These are phyloP conservation scores for Myotis myotis DNA, from an alignment of 2,797 vertebrate genomes.

Conservation along the genomic window DNA sequence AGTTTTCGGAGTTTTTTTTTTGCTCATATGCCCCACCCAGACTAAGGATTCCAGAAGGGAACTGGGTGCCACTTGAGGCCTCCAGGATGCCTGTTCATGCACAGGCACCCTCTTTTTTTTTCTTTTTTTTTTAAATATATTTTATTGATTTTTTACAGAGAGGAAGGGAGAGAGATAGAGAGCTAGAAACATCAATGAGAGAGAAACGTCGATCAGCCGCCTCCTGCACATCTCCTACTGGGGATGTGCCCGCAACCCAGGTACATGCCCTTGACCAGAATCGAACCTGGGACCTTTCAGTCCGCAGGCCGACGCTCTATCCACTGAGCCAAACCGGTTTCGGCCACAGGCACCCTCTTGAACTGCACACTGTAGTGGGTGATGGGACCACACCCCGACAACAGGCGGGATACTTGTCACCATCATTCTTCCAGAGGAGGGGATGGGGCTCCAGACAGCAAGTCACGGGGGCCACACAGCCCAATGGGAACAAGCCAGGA, in stretches of 20 bases:
- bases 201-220: too few relatives aligned
- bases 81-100: not conserved
- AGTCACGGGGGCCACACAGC: not conserved
- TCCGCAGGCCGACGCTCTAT: too few relatives aligned
- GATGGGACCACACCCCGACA: not conserved
- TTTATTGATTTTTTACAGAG: too few relatives aligned
- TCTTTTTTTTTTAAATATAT: too few relatives aligned
- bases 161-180: too few relatives aligned
- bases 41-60: not conserved
- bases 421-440: not conserved
- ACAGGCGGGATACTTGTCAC: not conserved
- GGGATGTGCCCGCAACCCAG: too few relatives aligned
- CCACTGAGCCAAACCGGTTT: too few relatives aligned
- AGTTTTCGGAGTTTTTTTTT: rapidly evolving
- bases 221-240: too few relatives aligned
- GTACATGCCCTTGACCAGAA: too few relatives aligned
- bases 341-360: not conserved
- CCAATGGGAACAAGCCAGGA: rapidly evolving
- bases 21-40: not conserved
- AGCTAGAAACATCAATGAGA: too few relatives aligned
- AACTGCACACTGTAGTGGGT: too few relatives aligned
- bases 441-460: not conserved
- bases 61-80: not conserved
- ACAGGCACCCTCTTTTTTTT: not conserved
- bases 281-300: too few relatives aligned